A percentile compares a stretch with the other conserved stretches of the same genome.
phyloP scores from a whole-genome alignment of 2,113 vertebrate genomes.

The Corythornis vintsioides region DNA sequence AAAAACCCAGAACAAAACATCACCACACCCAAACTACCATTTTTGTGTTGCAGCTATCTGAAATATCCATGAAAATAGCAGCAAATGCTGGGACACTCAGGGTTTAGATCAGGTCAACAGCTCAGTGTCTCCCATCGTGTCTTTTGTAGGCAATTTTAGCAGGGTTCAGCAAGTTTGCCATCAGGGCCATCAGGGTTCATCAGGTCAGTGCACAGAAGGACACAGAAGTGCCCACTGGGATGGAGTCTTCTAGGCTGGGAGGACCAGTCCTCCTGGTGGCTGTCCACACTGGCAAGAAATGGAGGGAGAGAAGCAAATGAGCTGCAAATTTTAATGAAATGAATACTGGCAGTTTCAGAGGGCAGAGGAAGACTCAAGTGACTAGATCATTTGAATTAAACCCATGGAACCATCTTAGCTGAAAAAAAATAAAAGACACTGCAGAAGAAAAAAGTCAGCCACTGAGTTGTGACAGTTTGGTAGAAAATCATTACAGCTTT shows the following conservation, averaged over 20 bases:
- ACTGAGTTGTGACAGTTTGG: neutral
- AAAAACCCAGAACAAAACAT: neutral
- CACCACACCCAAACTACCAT: neutral
- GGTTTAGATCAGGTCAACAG: neutral
- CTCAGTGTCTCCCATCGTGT: neutral
- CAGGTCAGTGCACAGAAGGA: neutral
- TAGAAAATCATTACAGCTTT: conserved; percentile 43
- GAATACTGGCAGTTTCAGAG: neutral
- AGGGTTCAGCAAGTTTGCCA: neutral
- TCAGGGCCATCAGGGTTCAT: neutral
- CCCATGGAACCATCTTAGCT: neutral
- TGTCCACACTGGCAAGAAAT: fast-evolving
- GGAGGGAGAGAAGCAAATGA: neutral
- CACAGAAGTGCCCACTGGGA: neutral
- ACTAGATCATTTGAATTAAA: neutral
- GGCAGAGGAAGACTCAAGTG: neutral
- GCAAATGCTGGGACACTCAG: neutral
- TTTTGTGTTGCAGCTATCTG: neutral
- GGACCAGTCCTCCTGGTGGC: neutral
- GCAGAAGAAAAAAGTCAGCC: neutral
- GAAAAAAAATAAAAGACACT: neutral
- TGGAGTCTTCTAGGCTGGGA: fast-evolving
- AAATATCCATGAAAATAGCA: neutral
- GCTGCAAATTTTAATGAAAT: neutral
- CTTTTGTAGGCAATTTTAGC: neutral